These are phyloP conservation scores for Calvadosia cruxmelitensis DNA, from an alignment of 30 jellyfish, hydroid and myxozoan genomes.

Conservation along the genomic window DNA sequence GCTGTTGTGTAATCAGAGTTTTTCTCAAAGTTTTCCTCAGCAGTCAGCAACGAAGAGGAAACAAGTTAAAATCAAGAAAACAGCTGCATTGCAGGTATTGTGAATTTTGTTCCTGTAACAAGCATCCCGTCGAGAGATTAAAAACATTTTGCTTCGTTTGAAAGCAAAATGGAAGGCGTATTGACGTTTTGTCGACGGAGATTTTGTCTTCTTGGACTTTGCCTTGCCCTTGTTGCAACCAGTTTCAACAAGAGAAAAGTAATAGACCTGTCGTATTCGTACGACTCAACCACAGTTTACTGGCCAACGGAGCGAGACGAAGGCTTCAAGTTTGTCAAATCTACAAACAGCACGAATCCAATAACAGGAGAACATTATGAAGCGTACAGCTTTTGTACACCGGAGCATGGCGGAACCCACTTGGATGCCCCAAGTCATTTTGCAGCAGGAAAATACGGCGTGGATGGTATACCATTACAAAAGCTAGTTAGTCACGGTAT, in stretches of 20 bases:
- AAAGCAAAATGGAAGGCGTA: too few relatives aligned
- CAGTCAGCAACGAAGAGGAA: too few relatives aligned
- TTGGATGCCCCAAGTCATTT: constrained; percentile 84
- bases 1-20: too few relatives aligned
- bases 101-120: too few relatives aligned
- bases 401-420: constrained; percentile 88
- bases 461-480: constrained; percentile 29
- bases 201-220: too few relatives aligned
- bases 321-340: constrained; percentile 24
- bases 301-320: constrained; percentile 55
- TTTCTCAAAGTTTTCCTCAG: too few relatives aligned
- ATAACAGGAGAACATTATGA: constrained; percentile 26
- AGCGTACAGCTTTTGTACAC: constrained; percentile 46
- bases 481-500: constrained; percentile 32
- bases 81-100: too few relatives aligned
- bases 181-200: too few relatives aligned
- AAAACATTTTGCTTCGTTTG: too few relatives aligned
- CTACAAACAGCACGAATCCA: background rate
- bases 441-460: constrained; percentile 45
- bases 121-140: too few relatives aligned
- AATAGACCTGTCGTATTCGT: constrained; percentile 26
- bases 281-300: constrained; percentile 19
- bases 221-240: background rate
- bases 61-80: too few relatives aligned
- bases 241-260: background rate